A percentile compares a stretch with the other conserved stretches of the same genome.
Conservation (phyloP, 2,888 invertebrate genomes). For the Pheosia gnoma region DNA sequence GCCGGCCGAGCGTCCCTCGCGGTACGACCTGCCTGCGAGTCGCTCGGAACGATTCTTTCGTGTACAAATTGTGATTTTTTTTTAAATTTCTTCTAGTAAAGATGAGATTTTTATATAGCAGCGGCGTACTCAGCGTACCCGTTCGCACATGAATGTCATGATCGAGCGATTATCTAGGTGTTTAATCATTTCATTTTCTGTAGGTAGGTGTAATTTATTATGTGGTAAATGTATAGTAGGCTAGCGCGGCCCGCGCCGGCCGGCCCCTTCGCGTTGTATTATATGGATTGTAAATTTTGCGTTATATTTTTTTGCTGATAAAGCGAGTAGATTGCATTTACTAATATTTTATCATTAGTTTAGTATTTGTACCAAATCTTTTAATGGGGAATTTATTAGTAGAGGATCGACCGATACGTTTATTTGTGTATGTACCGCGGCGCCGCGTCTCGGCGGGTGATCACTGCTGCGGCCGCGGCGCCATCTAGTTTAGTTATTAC, state of each 20-base stretch:
- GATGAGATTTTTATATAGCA: constrained; percentile 32
- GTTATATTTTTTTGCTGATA: constrained; percentile 57
- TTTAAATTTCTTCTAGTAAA: constrained; percentile 30
- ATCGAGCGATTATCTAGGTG: constrained; percentile 39
- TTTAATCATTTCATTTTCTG: constrained; percentile 42
- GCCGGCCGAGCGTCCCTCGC: constrained; percentile 43
- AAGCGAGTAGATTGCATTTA: constrained; percentile 80
- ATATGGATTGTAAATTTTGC: constrained; percentile 76
- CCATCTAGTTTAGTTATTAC: constrained; percentile 50
- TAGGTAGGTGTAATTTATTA: constrained; percentile 49
- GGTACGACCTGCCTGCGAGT: constrained; percentile 18
- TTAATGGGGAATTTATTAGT: constrained; percentile 58
- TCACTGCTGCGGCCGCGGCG: constrained; percentile 21
- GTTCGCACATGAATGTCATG: constrained; percentile 26
- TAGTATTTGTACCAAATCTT: constrained; percentile 81
- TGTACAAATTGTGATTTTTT: constrained; percentile 46
- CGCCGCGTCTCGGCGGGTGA: constrained; percentile 11
- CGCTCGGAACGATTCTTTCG: constrained; percentile 38
- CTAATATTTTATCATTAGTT: constrained; percentile 79
- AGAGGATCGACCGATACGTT: constrained; percentile 14
- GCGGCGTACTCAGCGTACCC: constrained; percentile 38
- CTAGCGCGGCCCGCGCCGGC: constrained; percentile 36
- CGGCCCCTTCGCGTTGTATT: constrained; percentile 42
- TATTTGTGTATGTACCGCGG: constrained; percentile 14
- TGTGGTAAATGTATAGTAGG: constrained; percentile 20